phyloP scores from a whole-genome alignment of 2,797 vertebrate species.

The Falco rusticolus region DNA sequence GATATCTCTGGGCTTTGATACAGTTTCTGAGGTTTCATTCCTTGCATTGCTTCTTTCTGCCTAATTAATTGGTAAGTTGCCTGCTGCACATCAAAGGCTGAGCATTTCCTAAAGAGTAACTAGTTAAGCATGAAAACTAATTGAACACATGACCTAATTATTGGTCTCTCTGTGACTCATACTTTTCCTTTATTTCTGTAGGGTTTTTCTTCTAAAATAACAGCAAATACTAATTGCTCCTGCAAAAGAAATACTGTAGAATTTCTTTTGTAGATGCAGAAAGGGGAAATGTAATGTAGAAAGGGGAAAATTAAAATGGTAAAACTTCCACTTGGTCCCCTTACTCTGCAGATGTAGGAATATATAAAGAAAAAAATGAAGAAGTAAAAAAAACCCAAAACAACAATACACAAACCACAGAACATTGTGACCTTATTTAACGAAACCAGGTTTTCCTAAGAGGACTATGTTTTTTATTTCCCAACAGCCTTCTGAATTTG shows the following conservation, averaged over 20 bases:
- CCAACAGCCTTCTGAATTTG: slow-evolving; percentile 38
- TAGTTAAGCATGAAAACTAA: slow-evolving; percentile 66
- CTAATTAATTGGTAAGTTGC: slow-evolving; percentile 59
- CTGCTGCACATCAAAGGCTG: slow-evolving; percentile 66
- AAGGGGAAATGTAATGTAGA: not conserved
- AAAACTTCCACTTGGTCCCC: not conserved
- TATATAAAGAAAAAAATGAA: not conserved
- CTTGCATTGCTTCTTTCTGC: slow-evolving; percentile 54
- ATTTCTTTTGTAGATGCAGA: not conserved
- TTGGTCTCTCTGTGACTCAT: slow-evolving; percentile 40
- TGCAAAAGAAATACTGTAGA: not conserved
- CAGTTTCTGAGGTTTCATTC: slow-evolving; percentile 46
- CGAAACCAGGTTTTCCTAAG: slow-evolving; percentile 26
- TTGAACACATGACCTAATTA: slow-evolving; percentile 71
- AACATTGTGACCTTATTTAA: slow-evolving; percentile 34
- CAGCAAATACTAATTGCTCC: slow-evolving; percentile 39
- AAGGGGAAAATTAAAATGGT: not conserved
- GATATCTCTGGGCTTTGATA: slow-evolving; percentile 55
- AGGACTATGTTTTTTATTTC: not conserved
- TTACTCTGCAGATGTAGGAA: not conserved
- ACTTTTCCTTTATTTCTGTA: slow-evolving; percentile 49
- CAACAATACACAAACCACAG: not conserved
- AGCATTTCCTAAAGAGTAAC: slow-evolving; percentile 60
- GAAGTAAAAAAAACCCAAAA: not conserved
- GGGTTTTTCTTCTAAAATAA: slow-evolving; percentile 47